These are phyloP conservation scores for Charanyca ferruginea DNA, from an alignment of 2,888 invertebrate species.

Conservation along the genomic window DNA sequence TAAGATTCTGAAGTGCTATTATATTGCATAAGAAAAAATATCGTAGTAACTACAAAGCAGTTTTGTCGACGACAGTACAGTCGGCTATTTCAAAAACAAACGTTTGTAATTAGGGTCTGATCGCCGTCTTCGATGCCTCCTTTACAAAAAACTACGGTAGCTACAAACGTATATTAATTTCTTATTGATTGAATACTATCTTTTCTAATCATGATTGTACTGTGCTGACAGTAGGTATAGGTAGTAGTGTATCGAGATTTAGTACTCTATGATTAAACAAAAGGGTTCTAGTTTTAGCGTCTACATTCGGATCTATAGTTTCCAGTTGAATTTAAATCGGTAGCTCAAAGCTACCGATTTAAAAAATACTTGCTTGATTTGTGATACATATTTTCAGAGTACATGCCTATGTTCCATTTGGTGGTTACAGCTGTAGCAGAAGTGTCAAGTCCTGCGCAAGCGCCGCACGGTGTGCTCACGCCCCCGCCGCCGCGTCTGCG, in stretches of 20 bases:
- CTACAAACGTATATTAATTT: slow-evolving; percentile 79
- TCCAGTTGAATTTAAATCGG: not conserved
- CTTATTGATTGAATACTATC: slow-evolving; percentile 80
- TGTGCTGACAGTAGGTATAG: slow-evolving; percentile 35
- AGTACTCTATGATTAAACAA: not conserved
- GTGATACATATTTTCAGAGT: not conserved
- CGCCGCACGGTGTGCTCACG: slow-evolving; percentile 73
- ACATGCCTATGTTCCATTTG: not conserved
- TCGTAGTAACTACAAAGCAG: slow-evolving; percentile 29
- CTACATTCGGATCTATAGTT: not conserved
- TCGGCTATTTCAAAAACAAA: slow-evolving; percentile 89
- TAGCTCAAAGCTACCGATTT: not conserved
- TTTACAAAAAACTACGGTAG: slow-evolving; percentile 82
- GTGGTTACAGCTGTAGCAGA: slow-evolving; percentile 24
- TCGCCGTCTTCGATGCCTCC: slow-evolving; percentile 69
- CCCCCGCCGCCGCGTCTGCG: slow-evolving; percentile 76
- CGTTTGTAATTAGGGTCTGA: slow-evolving; percentile 84
- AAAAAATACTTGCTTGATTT: not conserved
- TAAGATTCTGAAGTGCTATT: slow-evolving; percentile 20
- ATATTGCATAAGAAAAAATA: slow-evolving; percentile 33
- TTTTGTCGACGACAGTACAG: slow-evolving; percentile 75
- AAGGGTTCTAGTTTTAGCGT: not conserved
- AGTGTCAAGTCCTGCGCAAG: slow-evolving; percentile 60
- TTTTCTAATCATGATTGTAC: slow-evolving; percentile 67
- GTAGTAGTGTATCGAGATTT: not conserved